phyloP scores from a whole-genome alignment of 2,113 vertebrate species.

The Symphodus melops region DNA sequence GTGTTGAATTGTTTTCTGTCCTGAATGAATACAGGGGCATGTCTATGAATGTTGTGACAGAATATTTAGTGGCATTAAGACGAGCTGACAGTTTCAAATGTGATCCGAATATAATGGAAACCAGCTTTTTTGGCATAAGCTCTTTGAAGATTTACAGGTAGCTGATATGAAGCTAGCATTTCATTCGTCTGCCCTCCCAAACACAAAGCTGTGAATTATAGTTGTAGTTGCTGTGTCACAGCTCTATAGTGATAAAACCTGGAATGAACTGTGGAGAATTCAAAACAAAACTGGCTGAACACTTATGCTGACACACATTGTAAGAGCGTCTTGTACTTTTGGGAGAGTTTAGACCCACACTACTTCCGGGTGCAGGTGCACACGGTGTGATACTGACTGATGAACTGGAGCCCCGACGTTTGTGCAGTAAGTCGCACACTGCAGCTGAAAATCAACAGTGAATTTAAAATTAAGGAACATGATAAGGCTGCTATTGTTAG shows the following conservation, averaged over 20 bases:
- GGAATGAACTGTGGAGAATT: conserved; percentile 14
- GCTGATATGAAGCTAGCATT: conserved; percentile 13
- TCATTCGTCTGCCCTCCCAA: conserved; percentile 49
- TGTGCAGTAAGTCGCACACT: conserved; percentile 24
- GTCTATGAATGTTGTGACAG: conserved; percentile 54
- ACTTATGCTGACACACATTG: background rate
- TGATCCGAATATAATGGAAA: conserved; percentile 25
- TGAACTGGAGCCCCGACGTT: conserved; percentile 11
- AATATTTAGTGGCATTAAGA: conserved; percentile 58
- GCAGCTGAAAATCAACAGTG: conserved; percentile 20
- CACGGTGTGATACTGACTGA: conserved; percentile 17
- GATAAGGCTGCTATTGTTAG: conserved; percentile 40
- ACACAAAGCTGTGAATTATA: conserved; percentile 75
- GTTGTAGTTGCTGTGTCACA: conserved; percentile 18
- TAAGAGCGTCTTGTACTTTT: conserved; percentile 8
- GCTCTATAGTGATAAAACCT: background rate
- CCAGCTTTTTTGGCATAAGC: conserved; percentile 23
- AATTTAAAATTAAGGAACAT: background rate
- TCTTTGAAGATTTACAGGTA: conserved; percentile 8
- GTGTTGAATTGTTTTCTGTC: conserved; percentile 25
- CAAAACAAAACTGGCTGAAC: background rate
- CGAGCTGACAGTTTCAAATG: conserved; percentile 17
- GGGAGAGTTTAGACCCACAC: conserved; percentile 18
- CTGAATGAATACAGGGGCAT: conserved; percentile 10
- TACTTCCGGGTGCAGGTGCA: conserved; percentile 22